phyloP scores from a whole-genome alignment of 37 sponge, comb jelly and placozoan species.

The Petrosia ficiformis region DNA sequence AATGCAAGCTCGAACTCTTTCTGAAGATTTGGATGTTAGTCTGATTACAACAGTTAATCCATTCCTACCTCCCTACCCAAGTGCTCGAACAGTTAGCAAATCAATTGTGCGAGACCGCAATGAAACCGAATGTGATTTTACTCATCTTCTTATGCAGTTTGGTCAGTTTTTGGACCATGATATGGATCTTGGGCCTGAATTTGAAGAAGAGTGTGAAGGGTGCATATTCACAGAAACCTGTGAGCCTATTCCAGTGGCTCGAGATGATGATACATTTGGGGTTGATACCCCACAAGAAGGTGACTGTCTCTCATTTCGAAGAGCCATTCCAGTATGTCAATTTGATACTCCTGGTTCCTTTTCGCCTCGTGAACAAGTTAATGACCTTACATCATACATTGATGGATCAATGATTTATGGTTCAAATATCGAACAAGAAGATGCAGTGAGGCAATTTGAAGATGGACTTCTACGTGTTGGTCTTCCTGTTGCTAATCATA shows the following conservation, averaged over 20 bases:
- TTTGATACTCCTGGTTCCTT: slow-evolving; percentile 20
- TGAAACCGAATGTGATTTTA: slow-evolving; percentile 30
- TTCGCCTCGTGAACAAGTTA: slow-evolving; percentile 59
- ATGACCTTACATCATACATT: slow-evolving; percentile 71
- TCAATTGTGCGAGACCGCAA: slow-evolving; percentile 5
- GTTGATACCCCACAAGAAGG: slow-evolving; percentile 29
- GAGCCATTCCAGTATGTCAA: slow-evolving; percentile 47
- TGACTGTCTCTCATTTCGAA: slow-evolving; percentile 56
- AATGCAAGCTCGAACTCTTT: slow-evolving; percentile 7
- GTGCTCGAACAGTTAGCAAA: slow-evolving; percentile 46
- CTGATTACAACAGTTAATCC: slow-evolving; percentile 3
- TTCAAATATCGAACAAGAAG: slow-evolving; percentile 11
- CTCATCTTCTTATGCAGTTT: slow-evolving; percentile 91
- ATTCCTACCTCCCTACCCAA: slow-evolving; percentile 65
- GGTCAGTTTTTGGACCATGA: slow-evolving; percentile 97
- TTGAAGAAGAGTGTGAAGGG: slow-evolving; percentile 33
- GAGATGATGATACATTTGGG: slow-evolving; percentile 38
- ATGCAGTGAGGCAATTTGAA: slow-evolving; percentile 32
- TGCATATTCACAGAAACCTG: slow-evolving; percentile 49
- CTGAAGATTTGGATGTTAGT: background rate
- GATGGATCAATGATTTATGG: slow-evolving; percentile 85
- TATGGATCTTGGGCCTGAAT: slow-evolving; percentile 40
- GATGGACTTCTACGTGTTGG: slow-evolving; percentile 31
- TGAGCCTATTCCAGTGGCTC: slow-evolving; percentile 36
- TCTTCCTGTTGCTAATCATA: slow-evolving; percentile 1